A percentile compares a stretch with the other conserved stretches of the same genome.
Conservation (phyloP, 2,797 vertebrate genomes). For the Smutsia gigantea region DNA sequence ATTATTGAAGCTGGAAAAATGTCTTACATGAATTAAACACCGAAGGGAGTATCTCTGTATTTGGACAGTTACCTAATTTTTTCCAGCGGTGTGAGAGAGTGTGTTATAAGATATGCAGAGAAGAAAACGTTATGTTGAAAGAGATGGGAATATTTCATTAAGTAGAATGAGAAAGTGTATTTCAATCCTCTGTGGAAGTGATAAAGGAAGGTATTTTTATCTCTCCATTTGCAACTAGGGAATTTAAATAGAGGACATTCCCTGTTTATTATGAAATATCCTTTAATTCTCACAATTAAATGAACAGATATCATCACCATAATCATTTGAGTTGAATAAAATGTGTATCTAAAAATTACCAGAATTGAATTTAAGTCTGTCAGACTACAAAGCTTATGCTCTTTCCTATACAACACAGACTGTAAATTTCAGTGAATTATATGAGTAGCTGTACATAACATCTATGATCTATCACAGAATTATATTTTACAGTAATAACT, state of each 20-base stretch:
- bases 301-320: not conserved
- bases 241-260: not conserved
- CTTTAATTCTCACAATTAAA: not conserved
- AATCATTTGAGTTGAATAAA: not conserved
- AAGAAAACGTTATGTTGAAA: accelerated
- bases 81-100: not conserved
- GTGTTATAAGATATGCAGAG: not conserved
- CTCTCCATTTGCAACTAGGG: not conserved
- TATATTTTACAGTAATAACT: not conserved
- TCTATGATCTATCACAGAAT: not conserved
- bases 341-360: not conserved
- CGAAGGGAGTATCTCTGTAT: not conserved
- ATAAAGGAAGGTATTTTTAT: not conserved
- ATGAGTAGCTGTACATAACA: not conserved
- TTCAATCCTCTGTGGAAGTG: not conserved
- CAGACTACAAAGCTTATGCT: not conserved
- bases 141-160: not conserved
- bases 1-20: not conserved
- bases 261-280: not conserved
- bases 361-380: not conserved
- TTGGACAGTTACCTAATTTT: not conserved
- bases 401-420: not conserved
- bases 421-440: not conserved
- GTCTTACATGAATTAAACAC: not conserved
- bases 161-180: not conserved